A percentile compares a stretch with the other conserved stretches of the same genome.
phyloP scores from a whole-genome alignment of 2,888 invertebrate species.

The Limnephilus lunatus region DNA sequence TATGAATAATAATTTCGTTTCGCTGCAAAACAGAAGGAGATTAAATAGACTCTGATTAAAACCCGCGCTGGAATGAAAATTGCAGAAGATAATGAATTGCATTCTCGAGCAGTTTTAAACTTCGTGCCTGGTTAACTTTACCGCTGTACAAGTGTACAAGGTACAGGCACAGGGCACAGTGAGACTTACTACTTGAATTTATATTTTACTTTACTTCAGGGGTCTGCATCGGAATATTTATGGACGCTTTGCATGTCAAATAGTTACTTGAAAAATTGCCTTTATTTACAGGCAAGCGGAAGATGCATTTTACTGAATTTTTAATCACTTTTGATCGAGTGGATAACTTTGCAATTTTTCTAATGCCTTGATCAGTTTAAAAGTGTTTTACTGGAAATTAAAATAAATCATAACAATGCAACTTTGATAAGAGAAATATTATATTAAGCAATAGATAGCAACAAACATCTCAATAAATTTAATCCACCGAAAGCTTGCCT shows the following conservation, averaged over 20 bases:
- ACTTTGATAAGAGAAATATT: not conserved
- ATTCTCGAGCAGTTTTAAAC: conserved; percentile 13
- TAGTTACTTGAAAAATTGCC: not conserved
- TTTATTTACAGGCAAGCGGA: not conserved
- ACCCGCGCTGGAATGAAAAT: not conserved
- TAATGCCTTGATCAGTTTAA: not conserved
- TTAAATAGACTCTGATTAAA: conserved; percentile 41
- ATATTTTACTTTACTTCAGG: not conserved
- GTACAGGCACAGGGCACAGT: not conserved
- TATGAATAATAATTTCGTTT: not conserved
- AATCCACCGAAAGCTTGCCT: not conserved
- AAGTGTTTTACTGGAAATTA: not conserved
- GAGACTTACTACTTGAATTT: not conserved
- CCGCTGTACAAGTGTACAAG: not conserved
- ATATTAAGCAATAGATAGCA: not conserved
- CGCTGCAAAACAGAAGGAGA: conserved; percentile 20
- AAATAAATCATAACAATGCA: not conserved
- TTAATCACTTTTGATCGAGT: not conserved
- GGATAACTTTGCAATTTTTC: not conserved
- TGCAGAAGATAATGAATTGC: conserved; percentile 37
- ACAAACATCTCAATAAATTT: not conserved
- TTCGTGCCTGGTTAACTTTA: conserved; percentile 19
- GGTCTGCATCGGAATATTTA: conserved; percentile 4
- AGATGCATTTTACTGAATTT: not conserved
- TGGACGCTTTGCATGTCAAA: not conserved